Evolutionary conservation across 30 jellyfish, hydroid and myxozoan species (phyloP).

Genomic region (Pseudorhiza aurosa): DNA sequence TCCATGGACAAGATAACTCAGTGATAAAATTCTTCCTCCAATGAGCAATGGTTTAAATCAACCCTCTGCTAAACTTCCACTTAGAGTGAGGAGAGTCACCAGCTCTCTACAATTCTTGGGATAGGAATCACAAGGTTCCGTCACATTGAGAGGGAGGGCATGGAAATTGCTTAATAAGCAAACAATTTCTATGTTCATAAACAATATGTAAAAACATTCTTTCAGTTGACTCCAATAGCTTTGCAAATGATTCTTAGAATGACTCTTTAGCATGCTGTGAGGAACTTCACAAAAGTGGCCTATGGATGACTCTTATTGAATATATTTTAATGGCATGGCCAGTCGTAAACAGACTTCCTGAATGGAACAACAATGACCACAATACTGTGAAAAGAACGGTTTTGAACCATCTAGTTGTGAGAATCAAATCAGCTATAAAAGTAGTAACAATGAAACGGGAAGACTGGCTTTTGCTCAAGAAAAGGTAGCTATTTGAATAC

Average conservation of each 20-base stretch:
- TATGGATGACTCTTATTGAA: conserved; percentile 1
- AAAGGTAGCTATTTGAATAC: conserved; percentile 20
- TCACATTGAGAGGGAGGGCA: too few relatives aligned
- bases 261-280: conserved; percentile 23
- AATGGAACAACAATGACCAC: conserved; percentile 40
- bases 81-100: too few relatives aligned
- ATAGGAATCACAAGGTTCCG: too few relatives aligned
- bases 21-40: neutral
- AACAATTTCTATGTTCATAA: too few relatives aligned
- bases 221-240: too few relatives aligned
- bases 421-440: neutral
- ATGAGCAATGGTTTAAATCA: neutral
- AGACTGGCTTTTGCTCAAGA: conserved; percentile 1
- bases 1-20: too few relatives aligned
- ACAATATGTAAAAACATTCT: too few relatives aligned
- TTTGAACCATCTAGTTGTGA: conserved; percentile 3
- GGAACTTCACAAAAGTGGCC: conserved; percentile 3
- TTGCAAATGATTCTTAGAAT: neutral
- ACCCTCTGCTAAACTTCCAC: too few relatives aligned
- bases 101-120: too few relatives aligned
- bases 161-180: too few relatives aligned
- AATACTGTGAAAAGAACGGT: conserved; percentile 4
- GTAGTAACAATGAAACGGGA: neutral
- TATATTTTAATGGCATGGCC: conserved; percentile 48
- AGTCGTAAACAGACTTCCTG: conserved; percentile 41